Evolutionary conservation across 2,888 invertebrate genomes (phyloP).

Genomic region (Dorcus parallelipipedus): DNA sequence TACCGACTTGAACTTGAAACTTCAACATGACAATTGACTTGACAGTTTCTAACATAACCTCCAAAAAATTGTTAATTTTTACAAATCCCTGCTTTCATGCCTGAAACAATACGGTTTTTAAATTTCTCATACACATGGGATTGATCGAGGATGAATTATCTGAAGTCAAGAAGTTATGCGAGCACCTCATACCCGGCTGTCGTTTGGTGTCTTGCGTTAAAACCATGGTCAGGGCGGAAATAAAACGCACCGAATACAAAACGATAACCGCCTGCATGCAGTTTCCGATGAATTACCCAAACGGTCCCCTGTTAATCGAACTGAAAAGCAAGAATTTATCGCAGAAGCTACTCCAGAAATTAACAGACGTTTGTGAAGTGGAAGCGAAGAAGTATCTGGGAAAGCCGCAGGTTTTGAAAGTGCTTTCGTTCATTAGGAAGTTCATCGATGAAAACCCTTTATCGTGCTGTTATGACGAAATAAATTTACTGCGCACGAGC

Average conservation of each 20-base stretch:
- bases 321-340: conserved; percentile 68
- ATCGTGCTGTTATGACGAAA: conserved; percentile 70
- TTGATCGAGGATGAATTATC: conserved; percentile 63
- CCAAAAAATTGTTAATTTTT: too few relatives aligned
- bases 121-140: conserved; percentile 50
- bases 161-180: conserved; percentile 62
- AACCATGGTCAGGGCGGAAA: conserved; percentile 64
- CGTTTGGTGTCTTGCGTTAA: conserved; percentile 64
- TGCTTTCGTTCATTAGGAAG: conserved; percentile 59
- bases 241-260: conserved; percentile 62
- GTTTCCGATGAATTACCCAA: conserved; percentile 64
- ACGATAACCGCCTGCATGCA: conserved; percentile 62
- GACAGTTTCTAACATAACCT: too few relatives aligned
- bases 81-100: too few relatives aligned
- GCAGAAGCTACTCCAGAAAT: conserved; percentile 58
- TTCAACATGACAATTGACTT: too few relatives aligned
- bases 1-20: too few relatives aligned
- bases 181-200: conserved; percentile 58
- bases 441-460: conserved; percentile 69
- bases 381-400: conserved; percentile 58
- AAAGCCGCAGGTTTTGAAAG: conserved; percentile 58
- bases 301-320: conserved; percentile 58
- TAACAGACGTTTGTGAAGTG: conserved; percentile 61
- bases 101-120: too few relatives aligned
- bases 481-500: conserved; percentile 57